Base-by-base conservation (phyloP, 2,888 invertebrate genomes). In the Abrostola triplasia region DNA sequence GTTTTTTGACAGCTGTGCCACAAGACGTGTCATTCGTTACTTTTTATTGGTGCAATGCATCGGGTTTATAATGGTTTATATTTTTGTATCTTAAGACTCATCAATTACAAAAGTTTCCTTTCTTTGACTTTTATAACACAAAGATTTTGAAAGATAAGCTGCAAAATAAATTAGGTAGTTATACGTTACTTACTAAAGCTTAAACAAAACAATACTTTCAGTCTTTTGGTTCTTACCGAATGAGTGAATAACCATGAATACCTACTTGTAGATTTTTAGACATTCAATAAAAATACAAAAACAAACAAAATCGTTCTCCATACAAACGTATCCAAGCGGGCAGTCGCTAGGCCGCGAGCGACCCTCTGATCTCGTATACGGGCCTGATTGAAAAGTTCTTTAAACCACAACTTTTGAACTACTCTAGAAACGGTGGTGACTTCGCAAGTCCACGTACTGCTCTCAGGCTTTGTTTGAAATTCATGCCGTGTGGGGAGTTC, bases 361-460 rank as follows among this genome's bases (percentile, higher is more conserved):
- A 68, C 77, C 79, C 82, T 80, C 82, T 76, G 82, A 86, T 85
- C 84, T 82, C 77, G 73, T 83, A 89, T 91, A 89, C 84, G 91
- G 91, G 91, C 84, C 76, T 87, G 89, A 91, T 92, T 91, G 92
- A 91, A 91, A 93, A 92, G 90, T 92, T 92, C 73, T 77, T 73
- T 72, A 84, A 87, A 84, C 84, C 82, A 80, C 81, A 84, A 87
- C 83, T 86, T 87, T 81, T 81, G 71, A 81, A 80, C 74, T 83
- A 79, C 73, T 72, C 70, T 71, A 71, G 70, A 76, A 64, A 57
- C 59, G 59, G 64, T 35, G 47, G 56, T 73, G 70, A 67, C 69
- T 81, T 79, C 58, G 58, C 74, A 78, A 82, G 75, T 73, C 70
- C 71, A 69, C 66, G 54, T 71, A 70, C 64, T 61, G 51, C 70